These are phyloP conservation scores for Lordiphosa collinella DNA, from an alignment of 1,140 invertebrate species.

Conservation along the genomic window DNA sequence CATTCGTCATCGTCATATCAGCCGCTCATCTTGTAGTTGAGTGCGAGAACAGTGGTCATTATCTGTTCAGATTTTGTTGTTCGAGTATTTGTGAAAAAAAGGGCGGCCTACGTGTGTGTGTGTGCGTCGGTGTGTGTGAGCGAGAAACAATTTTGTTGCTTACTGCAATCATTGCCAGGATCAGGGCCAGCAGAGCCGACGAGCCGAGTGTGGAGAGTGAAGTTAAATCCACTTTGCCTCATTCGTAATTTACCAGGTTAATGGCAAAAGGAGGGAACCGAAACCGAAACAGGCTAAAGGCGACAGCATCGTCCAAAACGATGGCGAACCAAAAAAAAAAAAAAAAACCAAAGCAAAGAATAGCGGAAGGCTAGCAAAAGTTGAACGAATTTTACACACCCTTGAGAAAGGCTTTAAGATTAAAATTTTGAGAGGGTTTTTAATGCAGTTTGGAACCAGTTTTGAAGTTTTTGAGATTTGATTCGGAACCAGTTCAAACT, in stretches of 20 bases:
- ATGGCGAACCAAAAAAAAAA: neutral
- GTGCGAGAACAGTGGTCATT: slow-evolving; percentile 70
- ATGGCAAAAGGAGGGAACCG: slow-evolving; percentile 56
- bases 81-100: slow-evolving; percentile 29
- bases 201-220: slow-evolving; percentile 14
- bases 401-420: no score
- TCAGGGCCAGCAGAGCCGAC: slow-evolving; percentile 27
- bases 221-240: slow-evolving; percentile 65
- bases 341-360: neutral
- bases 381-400: neutral
- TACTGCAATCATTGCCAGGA: slow-evolving; percentile 67
- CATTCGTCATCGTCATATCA: slow-evolving; percentile 71
- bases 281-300: slow-evolving; percentile 36
- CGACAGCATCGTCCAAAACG: slow-evolving; percentile 18
- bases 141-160: slow-evolving; percentile 61
- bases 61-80: slow-evolving; percentile 64
- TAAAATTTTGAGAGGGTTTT: no score
- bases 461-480: no score
- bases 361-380: neutral
- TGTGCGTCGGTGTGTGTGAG: slow-evolving; percentile 4
- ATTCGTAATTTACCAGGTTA: slow-evolving; percentile 70
- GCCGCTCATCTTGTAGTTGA: slow-evolving; percentile 68
- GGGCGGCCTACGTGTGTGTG: slow-evolving; percentile 1
- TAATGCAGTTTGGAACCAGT: no score
- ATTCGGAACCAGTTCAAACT: no score